phyloP scores from a whole-genome alignment of 2,888 invertebrate species.

The Hermaeophaga mercurialis region DNA sequence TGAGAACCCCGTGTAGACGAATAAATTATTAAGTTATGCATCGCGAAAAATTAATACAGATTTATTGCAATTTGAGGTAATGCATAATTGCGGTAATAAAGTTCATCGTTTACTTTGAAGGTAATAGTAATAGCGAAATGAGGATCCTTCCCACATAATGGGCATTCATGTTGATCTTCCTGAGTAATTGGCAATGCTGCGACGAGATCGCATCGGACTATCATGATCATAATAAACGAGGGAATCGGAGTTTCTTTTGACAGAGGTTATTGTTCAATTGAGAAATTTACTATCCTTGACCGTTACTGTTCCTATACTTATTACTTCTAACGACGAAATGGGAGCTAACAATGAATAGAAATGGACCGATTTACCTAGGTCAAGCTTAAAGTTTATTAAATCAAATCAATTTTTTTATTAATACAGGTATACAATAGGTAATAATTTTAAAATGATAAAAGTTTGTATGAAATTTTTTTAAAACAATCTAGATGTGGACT shows the following conservation, averaged over 20 bases:
- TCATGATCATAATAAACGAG: constrained; percentile 12
- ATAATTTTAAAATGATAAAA: too few species aligned
- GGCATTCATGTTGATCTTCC: constrained; percentile 24
- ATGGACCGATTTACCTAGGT: too few species aligned
- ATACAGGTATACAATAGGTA: too few species aligned
- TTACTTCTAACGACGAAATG: too few species aligned
- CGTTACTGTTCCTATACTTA: too few species aligned
- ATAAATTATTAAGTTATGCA: constrained; percentile 39
- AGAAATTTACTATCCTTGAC: background rate
- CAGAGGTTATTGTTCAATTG: background rate
- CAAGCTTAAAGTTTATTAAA: too few species aligned
- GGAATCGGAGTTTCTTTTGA: background rate
- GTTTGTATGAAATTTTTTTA: too few species aligned
- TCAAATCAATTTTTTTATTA: too few species aligned
- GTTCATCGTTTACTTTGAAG: constrained; percentile 39
- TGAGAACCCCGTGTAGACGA: constrained; percentile 36
- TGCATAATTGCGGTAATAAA: constrained; percentile 41
- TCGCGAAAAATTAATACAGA: constrained; percentile 39
- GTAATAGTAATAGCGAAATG: constrained; percentile 28
- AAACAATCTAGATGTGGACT: too few species aligned
- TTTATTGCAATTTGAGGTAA: constrained; percentile 40
- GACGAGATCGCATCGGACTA: constrained; percentile 8
- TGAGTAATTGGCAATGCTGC: constrained; percentile 24
- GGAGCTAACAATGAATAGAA: too few species aligned
- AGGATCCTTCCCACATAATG: constrained; percentile 34